A percentile compares a stretch with the other conserved stretches of the same genome.
phyloP scores from a whole-genome alignment of 2,797 vertebrate genomes.

The Hoplostethus atlanticus region DNA sequence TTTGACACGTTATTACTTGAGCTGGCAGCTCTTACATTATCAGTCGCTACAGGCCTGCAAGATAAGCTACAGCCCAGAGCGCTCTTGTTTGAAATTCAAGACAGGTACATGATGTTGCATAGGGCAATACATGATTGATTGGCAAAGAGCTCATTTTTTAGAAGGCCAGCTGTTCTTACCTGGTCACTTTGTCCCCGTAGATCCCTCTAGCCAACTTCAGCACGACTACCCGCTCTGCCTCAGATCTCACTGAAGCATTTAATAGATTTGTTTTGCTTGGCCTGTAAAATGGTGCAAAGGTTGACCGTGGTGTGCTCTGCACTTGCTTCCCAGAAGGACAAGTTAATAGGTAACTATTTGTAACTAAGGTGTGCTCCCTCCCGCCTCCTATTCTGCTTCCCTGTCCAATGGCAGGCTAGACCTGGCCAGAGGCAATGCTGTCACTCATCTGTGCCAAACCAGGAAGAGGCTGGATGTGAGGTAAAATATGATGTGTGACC shows the following conservation, averaged over 20 bases:
- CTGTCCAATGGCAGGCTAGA: constrained; percentile 62
- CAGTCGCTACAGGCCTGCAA: not conserved
- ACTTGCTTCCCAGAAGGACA: constrained; percentile 62
- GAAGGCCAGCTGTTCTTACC: constrained; percentile 62
- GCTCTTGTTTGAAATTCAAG: not conserved
- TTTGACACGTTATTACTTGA: not conserved
- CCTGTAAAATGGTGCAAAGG: constrained; percentile 81
- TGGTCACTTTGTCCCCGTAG: constrained; percentile 37
- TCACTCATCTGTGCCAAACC: constrained; percentile 41
- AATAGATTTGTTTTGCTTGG: constrained; percentile 40
- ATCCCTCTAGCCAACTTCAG: constrained; percentile 9
- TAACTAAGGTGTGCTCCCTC: constrained; percentile 71
- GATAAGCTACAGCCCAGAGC: not conserved
- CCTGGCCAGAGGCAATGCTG: constrained; percentile 30
- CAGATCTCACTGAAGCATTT: constrained; percentile 22
- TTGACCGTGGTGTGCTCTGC: constrained; percentile 74
- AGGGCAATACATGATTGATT: not conserved
- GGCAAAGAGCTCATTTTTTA: not conserved
- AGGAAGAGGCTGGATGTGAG: constrained; percentile 54
- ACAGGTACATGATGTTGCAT: constrained; percentile 4
- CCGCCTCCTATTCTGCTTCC: constrained; percentile 43
- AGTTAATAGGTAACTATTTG: constrained; percentile 86
- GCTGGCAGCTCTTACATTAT: not conserved
- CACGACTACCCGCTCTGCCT: constrained; percentile 24
- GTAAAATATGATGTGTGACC: constrained; percentile 15